A percentile compares a stretch with the other conserved stretches of the same genome.
These are phyloP conservation scores for Indicator maculatus DNA, from an alignment of 2,113 vertebrate genomes.

Conservation along the genomic window DNA sequence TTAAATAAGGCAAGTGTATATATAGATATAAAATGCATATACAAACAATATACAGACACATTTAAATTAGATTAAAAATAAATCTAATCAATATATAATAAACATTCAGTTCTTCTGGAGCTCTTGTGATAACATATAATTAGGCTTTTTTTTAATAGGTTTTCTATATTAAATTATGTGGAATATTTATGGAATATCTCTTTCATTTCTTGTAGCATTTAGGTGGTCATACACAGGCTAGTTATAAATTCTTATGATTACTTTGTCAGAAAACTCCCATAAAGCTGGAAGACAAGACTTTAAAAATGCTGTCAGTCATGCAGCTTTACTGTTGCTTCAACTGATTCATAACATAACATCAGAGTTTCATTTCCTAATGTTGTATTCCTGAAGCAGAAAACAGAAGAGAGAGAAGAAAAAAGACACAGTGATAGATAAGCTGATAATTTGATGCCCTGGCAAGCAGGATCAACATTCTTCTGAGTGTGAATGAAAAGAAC, in stretches of 20 bases:
- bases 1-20: neutral
- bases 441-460: neutral
- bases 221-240: neutral
- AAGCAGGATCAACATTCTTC: neutral
- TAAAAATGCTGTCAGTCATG: neutral
- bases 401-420: neutral
- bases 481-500: neutral
- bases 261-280: neutral
- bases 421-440: neutral
- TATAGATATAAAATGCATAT: neutral
- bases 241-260: slow-evolving; percentile 31
- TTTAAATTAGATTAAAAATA: neutral
- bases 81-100: neutral
- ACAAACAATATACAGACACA: too few species aligned
- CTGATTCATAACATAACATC: neutral
- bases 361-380: neutral
- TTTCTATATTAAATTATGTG: neutral
- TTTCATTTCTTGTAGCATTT: neutral
- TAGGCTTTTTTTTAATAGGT: neutral
- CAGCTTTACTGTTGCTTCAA: neutral
- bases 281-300: neutral
- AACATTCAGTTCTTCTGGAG: neutral
- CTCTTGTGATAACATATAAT: neutral
- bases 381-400: neutral
- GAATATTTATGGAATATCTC: neutral